Percentiles rank a stretch among this genome's conserved stretches.
Evolutionary conservation across 2,888 invertebrate genomes (phyloP).

Genomic region (Copidosoma aretas): DNA sequence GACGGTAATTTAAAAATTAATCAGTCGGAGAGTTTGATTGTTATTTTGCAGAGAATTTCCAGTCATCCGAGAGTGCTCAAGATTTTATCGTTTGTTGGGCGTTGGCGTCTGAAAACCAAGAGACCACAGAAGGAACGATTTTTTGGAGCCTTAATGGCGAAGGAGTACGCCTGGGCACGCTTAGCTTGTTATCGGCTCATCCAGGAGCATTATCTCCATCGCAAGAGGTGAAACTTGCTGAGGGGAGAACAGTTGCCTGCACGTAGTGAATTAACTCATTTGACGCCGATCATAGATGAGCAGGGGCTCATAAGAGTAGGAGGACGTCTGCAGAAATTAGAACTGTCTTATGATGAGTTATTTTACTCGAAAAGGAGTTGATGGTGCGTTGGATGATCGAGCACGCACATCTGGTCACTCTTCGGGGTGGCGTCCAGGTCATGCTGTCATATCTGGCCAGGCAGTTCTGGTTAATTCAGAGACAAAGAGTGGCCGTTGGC

Average conservation of each 20-base stretch:
- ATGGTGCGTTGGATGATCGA: neutral
- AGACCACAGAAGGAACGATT: no score
- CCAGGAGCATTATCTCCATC: no score
- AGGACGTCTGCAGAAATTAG: neutral
- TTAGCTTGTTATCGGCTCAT: no score
- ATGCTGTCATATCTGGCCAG: no score
- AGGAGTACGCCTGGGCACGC: no score
- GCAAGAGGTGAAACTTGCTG: no score
- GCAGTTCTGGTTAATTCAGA: no score
- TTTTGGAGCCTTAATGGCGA: no score
- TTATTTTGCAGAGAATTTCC: neutral
- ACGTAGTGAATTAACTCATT: neutral
- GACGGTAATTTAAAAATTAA: neutral
- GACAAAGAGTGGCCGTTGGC: neutral
- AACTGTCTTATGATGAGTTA: neutral
- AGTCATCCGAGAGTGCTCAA: neutral
- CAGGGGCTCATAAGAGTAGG: neutral
- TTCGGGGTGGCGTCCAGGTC: neutral
- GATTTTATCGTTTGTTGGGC: neutral
- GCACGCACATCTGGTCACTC: neutral
- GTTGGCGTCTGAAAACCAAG: neutral
- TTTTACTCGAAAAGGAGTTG: neutral
- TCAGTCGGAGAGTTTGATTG: neutral
- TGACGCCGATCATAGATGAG: neutral
- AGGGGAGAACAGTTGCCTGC: no score